Percentiles rank a stretch among this genome's conserved stretches.
Conservation (phyloP, 2,113 vertebrate species). For the Oreochromis spilurus region DNA sequence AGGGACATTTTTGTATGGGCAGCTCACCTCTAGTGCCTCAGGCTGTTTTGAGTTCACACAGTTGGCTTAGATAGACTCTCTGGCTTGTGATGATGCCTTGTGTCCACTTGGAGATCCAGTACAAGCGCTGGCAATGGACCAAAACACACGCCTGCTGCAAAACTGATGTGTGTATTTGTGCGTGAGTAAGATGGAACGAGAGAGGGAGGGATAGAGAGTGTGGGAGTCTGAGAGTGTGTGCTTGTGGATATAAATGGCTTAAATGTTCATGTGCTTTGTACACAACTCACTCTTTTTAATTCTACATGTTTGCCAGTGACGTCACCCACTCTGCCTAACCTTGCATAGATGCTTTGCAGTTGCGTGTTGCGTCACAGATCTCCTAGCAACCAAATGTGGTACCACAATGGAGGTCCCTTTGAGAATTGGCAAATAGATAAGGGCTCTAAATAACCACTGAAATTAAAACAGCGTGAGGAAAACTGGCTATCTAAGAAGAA, state of each 20-base stretch:
- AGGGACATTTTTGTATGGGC: neutral
- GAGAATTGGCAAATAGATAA: conserved; percentile 28
- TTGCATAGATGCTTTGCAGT: conserved; percentile 7
- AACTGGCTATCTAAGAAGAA: neutral
- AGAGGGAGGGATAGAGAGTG: neutral
- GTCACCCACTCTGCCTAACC: conserved; percentile 25
- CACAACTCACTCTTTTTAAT: conserved; percentile 25
- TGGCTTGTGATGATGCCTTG: neutral
- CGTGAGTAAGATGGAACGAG: neutral
- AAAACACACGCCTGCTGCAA: conserved; percentile 19
- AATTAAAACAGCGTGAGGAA: conserved; percentile 3
- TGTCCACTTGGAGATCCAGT: conserved; percentile 18
- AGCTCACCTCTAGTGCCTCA: conserved; percentile 2
- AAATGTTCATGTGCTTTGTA: conserved; percentile 31
- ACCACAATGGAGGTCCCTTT: conserved; percentile 28
- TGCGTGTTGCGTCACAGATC: conserved; percentile 45
- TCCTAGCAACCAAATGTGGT: conserved; percentile 51
- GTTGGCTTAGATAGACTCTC: neutral
- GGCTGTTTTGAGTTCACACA: conserved; percentile 15
- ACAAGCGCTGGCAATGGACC: neutral
- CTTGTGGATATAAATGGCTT: conserved; percentile 49
- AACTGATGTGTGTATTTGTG: neutral
- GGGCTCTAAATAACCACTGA: conserved; percentile 8
- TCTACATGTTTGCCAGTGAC: conserved; percentile 19
- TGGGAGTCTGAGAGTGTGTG: conserved; percentile 50